A percentile compares a stretch with the other conserved stretches of the same genome.
Conservation (phyloP, 1,140 invertebrate genomes). For the Samia ricini region DNA sequence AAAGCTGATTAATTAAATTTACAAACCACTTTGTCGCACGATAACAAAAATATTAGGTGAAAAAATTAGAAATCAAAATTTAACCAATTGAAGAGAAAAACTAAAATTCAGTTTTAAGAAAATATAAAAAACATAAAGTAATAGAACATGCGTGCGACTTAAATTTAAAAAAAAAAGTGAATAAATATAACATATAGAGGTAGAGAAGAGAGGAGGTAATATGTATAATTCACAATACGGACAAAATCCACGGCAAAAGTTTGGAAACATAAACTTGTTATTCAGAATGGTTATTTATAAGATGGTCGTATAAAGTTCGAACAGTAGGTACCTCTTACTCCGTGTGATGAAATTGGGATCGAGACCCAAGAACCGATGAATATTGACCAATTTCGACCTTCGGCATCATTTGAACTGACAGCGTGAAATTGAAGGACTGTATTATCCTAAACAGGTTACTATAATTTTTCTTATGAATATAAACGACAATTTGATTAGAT, state of each 20-base stretch:
- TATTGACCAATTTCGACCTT: constrained; percentile 27
- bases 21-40: too few relatives aligned
- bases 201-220: too few relatives aligned
- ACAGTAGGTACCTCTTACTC: constrained; percentile 25
- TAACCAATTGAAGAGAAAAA: too few relatives aligned
- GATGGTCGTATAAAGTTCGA: constrained; percentile 12
- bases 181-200: too few relatives aligned
- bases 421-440: constrained; percentile 40
- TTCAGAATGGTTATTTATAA: constrained; percentile 26
- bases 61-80: too few relatives aligned
- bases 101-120: too few relatives aligned
- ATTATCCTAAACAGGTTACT: neutral
- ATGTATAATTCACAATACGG: constrained; percentile 31
- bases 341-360: constrained; percentile 36
- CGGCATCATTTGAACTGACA: constrained; percentile 31
- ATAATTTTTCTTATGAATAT: neutral
- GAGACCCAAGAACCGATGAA: constrained; percentile 27
- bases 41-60: too few relatives aligned
- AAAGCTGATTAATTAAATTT: too few relatives aligned
- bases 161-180: neutral
- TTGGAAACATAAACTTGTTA: constrained; percentile 33
- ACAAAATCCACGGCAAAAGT: constrained; percentile 27
- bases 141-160: too few relatives aligned
- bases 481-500: neutral
- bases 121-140: too few relatives aligned